Evolutionary conservation across 30 jellyfish, hydroid and myxozoan genomes (phyloP).

Genomic region (Turritopsis rubra): DNA sequence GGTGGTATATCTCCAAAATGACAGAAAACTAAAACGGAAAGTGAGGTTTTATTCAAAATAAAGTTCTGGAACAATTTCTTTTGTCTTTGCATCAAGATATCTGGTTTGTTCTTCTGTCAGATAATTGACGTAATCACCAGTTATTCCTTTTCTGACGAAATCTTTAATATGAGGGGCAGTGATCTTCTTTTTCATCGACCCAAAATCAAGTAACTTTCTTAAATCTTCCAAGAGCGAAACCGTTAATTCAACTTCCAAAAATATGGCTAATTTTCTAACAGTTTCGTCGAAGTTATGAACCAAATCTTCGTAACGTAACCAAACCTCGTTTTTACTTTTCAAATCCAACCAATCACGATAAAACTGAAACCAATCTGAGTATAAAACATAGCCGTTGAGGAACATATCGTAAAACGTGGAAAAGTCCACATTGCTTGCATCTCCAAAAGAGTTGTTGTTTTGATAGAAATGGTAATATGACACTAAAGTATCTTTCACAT

Average conservation of each 20-base stretch:
- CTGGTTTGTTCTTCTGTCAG: not conserved
- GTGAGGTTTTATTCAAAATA: too few species aligned
- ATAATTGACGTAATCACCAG: not conserved
- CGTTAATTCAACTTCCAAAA: not conserved
- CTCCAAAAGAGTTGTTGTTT: not conserved
- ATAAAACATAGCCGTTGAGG: not conserved
- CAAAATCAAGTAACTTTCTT: not conserved
- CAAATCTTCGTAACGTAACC: not conserved
- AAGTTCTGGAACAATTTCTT: not conserved
- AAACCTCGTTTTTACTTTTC: not conserved
- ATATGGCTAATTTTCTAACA: not conserved
- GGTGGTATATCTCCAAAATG: too few species aligned
- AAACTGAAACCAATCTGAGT: not conserved
- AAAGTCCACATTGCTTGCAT: not conserved
- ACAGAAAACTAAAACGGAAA: too few species aligned
- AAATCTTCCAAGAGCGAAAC: not conserved
- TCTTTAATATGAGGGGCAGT: not conserved
- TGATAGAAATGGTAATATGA: not conserved
- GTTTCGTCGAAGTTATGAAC: not conserved
- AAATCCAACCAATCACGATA: not conserved
- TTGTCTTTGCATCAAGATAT: not conserved
- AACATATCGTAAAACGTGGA: not conserved
- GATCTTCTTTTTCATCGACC: not conserved
- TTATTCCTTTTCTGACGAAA: not conserved
- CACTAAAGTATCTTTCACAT: not conserved